phyloP scores from a whole-genome alignment of 2,888 invertebrate species.

The Drosophila subsilvestris region DNA sequence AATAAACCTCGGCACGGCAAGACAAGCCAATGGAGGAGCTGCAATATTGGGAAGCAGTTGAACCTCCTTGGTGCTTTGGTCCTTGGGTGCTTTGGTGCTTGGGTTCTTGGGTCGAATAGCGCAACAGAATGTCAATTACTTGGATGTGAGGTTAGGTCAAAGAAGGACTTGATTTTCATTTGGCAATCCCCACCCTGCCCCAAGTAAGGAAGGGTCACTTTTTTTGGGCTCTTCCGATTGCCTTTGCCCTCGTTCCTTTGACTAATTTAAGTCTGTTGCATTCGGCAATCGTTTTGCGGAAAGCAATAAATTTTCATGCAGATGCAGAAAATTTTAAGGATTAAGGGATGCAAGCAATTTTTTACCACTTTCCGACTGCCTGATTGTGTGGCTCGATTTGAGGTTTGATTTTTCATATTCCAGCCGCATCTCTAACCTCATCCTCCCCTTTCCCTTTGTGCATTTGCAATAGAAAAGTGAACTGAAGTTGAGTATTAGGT shows the following conservation, averaged over 20 bases:
- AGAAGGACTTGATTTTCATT: constrained; percentile 39
- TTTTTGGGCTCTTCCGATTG: constrained; percentile 35
- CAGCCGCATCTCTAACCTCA: constrained; percentile 18
- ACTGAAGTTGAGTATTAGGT: constrained; percentile 21
- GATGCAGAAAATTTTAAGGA: constrained; percentile 54
- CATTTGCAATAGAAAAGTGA: constrained; percentile 20
- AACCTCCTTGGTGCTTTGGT: constrained; percentile 19
- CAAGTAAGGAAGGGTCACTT: constrained; percentile 19
- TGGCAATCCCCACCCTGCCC: constrained; percentile 26
- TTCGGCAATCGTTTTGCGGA: constrained; percentile 45
- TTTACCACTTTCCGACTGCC: constrained; percentile 2
- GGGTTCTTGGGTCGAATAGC: constrained; percentile 41
- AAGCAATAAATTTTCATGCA: constrained; percentile 57
- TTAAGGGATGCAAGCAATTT: constrained; percentile 57
- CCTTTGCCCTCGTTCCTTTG: constrained; percentile 46
- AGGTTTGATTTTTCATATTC: constrained; percentile 48
- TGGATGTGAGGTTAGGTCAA: constrained; percentile 49
- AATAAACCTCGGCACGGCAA: constrained; percentile 47
- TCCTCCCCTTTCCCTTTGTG: constrained; percentile 1
- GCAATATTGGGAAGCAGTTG: constrained; percentile 44
- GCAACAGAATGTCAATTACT: constrained; percentile 56
- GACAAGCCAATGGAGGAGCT: constrained; percentile 21
- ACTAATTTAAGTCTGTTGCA: constrained; percentile 49
- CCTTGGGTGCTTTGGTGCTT: constrained; percentile 1
- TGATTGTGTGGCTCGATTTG: constrained; percentile 52